Percentiles rank a stretch among this genome's conserved stretches.
phyloP scores from a whole-genome alignment of 2,888 invertebrate genomes.

The Blastobasis adustella region DNA sequence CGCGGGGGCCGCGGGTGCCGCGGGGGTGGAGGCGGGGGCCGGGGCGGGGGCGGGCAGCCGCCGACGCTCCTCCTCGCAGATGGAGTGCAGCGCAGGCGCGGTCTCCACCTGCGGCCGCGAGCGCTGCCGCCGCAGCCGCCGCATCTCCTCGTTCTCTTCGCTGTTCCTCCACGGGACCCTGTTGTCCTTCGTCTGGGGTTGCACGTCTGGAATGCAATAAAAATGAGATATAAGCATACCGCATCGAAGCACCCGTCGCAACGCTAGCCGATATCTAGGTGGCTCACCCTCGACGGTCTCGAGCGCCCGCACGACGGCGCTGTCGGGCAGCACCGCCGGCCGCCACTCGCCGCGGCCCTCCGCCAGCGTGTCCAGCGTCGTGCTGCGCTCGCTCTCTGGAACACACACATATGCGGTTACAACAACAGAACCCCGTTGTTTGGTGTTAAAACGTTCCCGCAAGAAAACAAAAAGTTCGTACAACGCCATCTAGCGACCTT shows the following conservation, averaged over 20 bases:
- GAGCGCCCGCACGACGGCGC: constrained; percentile 89
- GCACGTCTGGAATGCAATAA: constrained; percentile 71
- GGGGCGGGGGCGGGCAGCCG: constrained; percentile 66
- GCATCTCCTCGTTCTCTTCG: constrained; percentile 79
- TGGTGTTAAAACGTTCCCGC: no score
- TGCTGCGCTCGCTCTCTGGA: constrained; percentile 86
- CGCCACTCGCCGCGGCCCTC: constrained; percentile 87
- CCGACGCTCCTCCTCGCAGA: constrained; percentile 78
- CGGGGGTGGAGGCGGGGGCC: constrained; percentile 35
- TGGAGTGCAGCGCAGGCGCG: constrained; percentile 67
- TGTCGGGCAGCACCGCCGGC: constrained; percentile 84
- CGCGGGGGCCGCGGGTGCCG: constrained; percentile 32
- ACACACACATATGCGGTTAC: neutral
- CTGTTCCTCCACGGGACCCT: constrained; percentile 86
- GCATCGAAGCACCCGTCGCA: no score
- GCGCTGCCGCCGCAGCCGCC: constrained; percentile 74
- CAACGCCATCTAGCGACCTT: no score
- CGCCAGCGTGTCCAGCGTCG: constrained; percentile 80
- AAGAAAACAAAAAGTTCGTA: no score
- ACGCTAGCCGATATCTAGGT: neutral
- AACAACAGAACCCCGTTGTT: neutral
- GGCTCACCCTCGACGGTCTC: constrained; percentile 87
- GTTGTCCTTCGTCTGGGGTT: constrained; percentile 83
- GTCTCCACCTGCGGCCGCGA: constrained; percentile 66
- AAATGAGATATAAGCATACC: neutral